Evolutionary conservation across 2,888 invertebrate species (phyloP), one percentile per base, ranked within the genome.

Genomic region (Mesodorylaimus sp.): DNA sequence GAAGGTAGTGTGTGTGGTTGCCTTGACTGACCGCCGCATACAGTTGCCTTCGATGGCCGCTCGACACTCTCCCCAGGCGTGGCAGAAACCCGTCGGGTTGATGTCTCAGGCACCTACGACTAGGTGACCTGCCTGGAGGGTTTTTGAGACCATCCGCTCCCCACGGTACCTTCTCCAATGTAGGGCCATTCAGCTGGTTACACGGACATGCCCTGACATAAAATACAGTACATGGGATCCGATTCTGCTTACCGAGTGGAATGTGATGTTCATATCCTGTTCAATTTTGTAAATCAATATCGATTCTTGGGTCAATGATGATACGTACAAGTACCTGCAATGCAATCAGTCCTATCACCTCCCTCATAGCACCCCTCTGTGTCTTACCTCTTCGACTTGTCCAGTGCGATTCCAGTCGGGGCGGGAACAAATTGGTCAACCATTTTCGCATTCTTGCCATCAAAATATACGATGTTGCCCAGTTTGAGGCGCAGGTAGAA

Each of bases 401-500:
- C 52, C 45, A 52, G 19, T 2, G 50, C 46, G 16, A 52, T 25
- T 16, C 50, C 50, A 23, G 16, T 47, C 1, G 52, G 52, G 1
- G 47, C 36, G 7, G 7, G 10, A 1, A 52, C 27, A 47, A 50
- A 50, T 16, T 29, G 32, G 16, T 38, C 10, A 2, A 25, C 51
- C n/a, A n/a, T 3, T 23, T 23, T 19, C n/a, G 48, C 37, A 7
- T 53, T 51, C 19, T 19, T 10, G 13, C 53, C 53, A 46, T 53
- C 43, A 32, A 45, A 51, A 23, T 48, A 53, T 19, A 53, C 45
- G 3, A 53, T 24, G 32, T 36, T 39, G 41, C 53, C 53, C n/a
- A 53, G 41, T 5, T 23, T 7, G 2, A 48, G 28, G 3, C 27
- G 39, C 27, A 45, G n/a, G 39, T 48, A 53, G 10, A 48, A 13